Percentiles rank a stretch among this genome's conserved stretches.
Conservation (phyloP, 64 coral and sea anemone species). For the Montipora efflorescens region DNA sequence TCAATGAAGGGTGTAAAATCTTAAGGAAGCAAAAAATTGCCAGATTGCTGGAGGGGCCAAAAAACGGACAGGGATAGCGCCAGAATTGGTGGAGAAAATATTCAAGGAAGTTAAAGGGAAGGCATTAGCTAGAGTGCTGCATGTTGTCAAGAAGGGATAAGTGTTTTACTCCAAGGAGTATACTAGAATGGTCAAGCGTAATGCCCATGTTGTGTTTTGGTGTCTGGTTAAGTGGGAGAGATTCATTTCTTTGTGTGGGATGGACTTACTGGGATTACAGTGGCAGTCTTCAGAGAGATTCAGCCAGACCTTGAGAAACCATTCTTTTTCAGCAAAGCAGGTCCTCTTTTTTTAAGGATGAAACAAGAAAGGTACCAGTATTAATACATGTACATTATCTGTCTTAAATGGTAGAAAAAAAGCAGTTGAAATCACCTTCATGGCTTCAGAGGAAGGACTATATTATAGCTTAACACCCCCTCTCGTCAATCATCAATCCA, state of each 20-base stretch:
- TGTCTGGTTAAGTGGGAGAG: slow-evolving; percentile 19
- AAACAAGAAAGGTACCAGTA: background rate
- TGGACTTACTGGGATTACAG: background rate
- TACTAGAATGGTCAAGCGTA: slow-evolving; percentile 13
- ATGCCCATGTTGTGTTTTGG: slow-evolving; percentile 5
- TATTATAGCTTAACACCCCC: no score
- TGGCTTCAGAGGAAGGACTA: no score
- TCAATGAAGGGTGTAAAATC: slow-evolving; percentile 18
- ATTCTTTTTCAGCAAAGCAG: slow-evolving; percentile 50
- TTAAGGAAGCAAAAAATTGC: slow-evolving; percentile 10
- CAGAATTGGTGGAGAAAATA: background rate
- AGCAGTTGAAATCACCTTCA: no score
- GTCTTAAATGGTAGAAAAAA: no score
- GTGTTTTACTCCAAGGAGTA: background rate
- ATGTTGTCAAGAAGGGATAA: background rate
- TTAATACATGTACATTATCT: no score
- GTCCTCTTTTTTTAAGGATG: slow-evolving; percentile 40
- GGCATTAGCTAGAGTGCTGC: background rate
- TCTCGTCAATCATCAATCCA: no score
- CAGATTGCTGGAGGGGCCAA: slow-evolving; percentile 38
- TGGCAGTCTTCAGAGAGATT: slow-evolving; percentile 54
- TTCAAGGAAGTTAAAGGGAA: background rate
- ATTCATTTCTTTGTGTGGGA: slow-evolving; percentile 45
- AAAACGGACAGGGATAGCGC: background rate
- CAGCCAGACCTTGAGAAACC: slow-evolving; percentile 28